These are phyloP conservation scores for Carcina quercana DNA, from an alignment of 2,888 invertebrate species.

Conservation along the genomic window DNA sequence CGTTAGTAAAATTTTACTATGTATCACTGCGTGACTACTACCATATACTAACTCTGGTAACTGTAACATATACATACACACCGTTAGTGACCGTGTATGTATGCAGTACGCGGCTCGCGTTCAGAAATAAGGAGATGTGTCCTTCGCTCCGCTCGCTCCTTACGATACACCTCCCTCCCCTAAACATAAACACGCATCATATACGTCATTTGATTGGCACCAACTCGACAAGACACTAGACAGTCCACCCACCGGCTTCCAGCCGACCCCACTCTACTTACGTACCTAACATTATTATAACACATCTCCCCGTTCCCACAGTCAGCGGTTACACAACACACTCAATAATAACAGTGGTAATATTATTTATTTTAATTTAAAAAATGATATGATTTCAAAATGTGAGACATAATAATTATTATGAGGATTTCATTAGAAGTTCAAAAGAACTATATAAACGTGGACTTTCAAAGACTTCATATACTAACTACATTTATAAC, in stretches of 20 bases:
- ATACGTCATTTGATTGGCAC: too few relatives aligned
- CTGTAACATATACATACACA: conserved; percentile 64
- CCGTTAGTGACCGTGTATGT: conserved; percentile 19
- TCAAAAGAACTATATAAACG: conserved; percentile 68
- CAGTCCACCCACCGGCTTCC: too few relatives aligned
- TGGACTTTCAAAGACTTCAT: conserved; percentile 66
- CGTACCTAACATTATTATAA: too few relatives aligned
- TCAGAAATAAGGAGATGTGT: conserved; percentile 3
- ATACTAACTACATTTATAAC: conserved; percentile 70
- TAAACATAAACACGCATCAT: too few relatives aligned
- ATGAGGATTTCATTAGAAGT: conserved; percentile 48
- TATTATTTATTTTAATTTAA: conserved; percentile 36
- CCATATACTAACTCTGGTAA: conserved; percentile 67
- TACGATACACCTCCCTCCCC: too few relatives aligned
- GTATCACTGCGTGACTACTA: conserved; percentile 55
- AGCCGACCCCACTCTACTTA: too few relatives aligned
- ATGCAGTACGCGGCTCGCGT: background rate
- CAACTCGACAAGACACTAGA: too few relatives aligned
- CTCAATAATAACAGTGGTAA: background rate
- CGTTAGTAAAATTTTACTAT: conserved; percentile 47
- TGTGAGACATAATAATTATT: conserved; percentile 55
- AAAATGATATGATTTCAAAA: conserved; percentile 62
- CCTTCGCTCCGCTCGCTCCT: too few relatives aligned
- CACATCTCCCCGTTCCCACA: background rate
- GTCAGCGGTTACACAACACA: too few relatives aligned